phyloP scores from a whole-genome alignment of 1,140 invertebrate genomes.

The Drosophila pandora region DNA sequence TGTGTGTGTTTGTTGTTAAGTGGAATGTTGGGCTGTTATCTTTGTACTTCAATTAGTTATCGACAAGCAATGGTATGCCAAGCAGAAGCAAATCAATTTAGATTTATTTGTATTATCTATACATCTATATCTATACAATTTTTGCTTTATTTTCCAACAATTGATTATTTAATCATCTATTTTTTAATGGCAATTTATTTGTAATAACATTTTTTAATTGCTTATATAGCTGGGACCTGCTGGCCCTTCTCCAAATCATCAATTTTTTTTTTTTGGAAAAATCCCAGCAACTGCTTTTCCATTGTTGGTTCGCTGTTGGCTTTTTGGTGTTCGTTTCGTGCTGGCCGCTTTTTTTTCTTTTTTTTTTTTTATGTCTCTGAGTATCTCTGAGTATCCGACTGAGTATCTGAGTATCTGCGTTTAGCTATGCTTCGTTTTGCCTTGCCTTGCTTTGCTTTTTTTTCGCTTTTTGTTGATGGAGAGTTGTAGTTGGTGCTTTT shows the following conservation, averaged over 20 bases:
- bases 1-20: constrained; percentile 42
- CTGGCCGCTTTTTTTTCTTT: constrained; percentile 24
- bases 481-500: background rate
- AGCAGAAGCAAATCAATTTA: background rate
- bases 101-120: constrained; percentile 2
- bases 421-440: constrained; percentile 38
- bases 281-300: constrained; percentile 14
- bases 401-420: constrained; percentile 24
- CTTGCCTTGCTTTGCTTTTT: constrained; percentile 36
- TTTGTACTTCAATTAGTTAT: constrained; percentile 33
- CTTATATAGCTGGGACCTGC: background rate
- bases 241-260: constrained; percentile 20
- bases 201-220: constrained; percentile 22
- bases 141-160: background rate
- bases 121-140: background rate
- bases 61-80: constrained; percentile 7
- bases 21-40: constrained; percentile 40
- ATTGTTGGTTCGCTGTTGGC: constrained; percentile 3
- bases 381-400: constrained; percentile 5
- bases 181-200: constrained; percentile 6
- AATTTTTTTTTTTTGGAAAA: constrained; percentile 24
- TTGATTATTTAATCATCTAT: background rate
- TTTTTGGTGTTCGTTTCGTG: constrained; percentile 3
- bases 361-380: constrained; percentile 48
- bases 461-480: constrained; percentile 6